Evolutionary conservation across 2,113 vertebrate genomes (phyloP).

Genomic region (Cranoglanis bouderius): DNA sequence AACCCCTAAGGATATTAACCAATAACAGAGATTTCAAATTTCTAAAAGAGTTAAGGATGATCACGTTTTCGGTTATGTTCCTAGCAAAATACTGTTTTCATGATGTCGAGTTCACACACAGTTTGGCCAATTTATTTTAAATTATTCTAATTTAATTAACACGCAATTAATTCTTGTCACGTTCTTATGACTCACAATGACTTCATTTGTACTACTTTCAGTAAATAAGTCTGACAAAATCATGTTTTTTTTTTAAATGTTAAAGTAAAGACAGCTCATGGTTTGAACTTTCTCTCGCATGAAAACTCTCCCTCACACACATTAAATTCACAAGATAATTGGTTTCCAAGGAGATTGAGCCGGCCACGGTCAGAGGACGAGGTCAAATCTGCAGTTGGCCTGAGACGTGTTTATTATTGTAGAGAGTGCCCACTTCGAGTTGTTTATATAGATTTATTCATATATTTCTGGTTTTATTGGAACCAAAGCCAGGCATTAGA

Average conservation of each 20-base stretch:
- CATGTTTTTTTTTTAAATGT: not conserved
- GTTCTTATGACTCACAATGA: not conserved
- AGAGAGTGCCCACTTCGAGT: conserved; percentile 69
- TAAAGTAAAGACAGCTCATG: not conserved
- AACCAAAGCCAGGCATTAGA: conserved; percentile 63
- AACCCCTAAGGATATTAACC: not conserved
- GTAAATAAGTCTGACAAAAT: not conserved
- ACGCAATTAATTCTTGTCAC: not conserved
- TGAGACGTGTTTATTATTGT: conserved; percentile 71
- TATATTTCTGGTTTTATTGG: conserved; percentile 69
- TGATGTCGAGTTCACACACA: not conserved
- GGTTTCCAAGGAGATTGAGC: conserved; percentile 75
- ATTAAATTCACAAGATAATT: conserved; percentile 69
- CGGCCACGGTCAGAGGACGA: conserved; percentile 68
- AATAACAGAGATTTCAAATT: not conserved
- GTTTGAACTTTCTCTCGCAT: conserved; percentile 45
- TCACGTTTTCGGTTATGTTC: not conserved
- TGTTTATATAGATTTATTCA: conserved; percentile 62
- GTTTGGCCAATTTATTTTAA: not conserved
- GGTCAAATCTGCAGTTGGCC: conserved; percentile 68
- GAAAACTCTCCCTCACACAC: conserved; percentile 58
- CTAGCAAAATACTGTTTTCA: not conserved
- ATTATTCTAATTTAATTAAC: not conserved
- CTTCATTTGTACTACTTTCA: not conserved
- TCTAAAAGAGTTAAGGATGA: not conserved